Percentiles rank a stretch among this genome's conserved stretches.
Conservation (phyloP, 1,140 invertebrate species). For the Cydia splendana region DNA sequence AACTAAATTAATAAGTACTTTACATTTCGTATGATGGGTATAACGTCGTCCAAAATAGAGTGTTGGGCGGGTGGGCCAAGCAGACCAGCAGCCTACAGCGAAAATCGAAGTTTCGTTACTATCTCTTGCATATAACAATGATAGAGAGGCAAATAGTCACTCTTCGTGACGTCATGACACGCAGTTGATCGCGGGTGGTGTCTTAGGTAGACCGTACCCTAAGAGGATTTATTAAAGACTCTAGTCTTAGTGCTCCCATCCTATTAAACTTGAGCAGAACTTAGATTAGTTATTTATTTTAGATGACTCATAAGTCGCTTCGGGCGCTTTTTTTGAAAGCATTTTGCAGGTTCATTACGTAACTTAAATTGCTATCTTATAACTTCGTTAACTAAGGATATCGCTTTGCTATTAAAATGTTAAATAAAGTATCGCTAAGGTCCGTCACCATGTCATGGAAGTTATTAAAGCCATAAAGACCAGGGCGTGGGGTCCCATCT, state of each 20-base stretch:
- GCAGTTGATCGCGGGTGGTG: no score
- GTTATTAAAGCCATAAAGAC: background rate
- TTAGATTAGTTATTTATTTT: constrained; percentile 4
- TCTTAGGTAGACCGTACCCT: no score
- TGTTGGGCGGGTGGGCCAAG: no score
- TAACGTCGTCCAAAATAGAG: no score
- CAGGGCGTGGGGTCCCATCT: background rate
- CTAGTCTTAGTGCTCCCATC: background rate
- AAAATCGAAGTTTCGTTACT: no score
- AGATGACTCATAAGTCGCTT: background rate
- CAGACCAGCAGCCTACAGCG: no score
- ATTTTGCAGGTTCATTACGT: background rate
- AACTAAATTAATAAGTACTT: no score
- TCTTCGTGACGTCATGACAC: no score
- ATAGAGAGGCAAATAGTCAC: no score
- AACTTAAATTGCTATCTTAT: background rate
- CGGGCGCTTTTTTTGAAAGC: background rate
- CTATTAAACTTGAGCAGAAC: constrained; percentile 7
- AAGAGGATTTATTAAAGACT: background rate
- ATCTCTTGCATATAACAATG: no score
- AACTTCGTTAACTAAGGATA: background rate
- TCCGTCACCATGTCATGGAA: background rate
- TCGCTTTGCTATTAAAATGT: background rate
- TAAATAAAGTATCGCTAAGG: background rate
- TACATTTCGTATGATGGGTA: no score